Base-by-base conservation (phyloP, 1,140 invertebrate species). In the Pectinophora gossypiella region DNA sequence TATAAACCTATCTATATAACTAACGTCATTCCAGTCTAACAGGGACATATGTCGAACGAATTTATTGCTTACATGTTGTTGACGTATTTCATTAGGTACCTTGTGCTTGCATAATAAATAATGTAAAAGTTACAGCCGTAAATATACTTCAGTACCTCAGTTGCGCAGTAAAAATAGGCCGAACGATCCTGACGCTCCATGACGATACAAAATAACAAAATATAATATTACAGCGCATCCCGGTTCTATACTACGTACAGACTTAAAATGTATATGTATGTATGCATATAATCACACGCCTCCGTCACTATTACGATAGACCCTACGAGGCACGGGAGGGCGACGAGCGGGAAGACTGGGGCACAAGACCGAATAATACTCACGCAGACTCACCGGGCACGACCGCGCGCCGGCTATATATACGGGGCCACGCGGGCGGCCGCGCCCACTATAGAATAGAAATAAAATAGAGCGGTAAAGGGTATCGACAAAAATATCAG, bases 181-280 rank as follows among this genome's bases (percentile, higher is more conserved):
- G 42, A 49, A 35, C 54, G 47, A 55, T 55, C 48, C 27, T 45
- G 19, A 32, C 47, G 48, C 48, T 10, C 50, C n/a, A 9, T 42
- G 4, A 38, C 36, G 10, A 18, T 12, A 20, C 23, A 42, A 35
- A 32, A 15, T 20, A 27, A 50, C 13, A 42, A 50, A 38, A 15
- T n/a, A 38, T 44, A 44, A 44, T 20, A 20, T 19, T 2, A 48
- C 32, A 19, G 35, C 32, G 18, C 22, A 42, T 19, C 21, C 19
- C 21, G 19, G 49, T 44, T 51, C 40, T 52, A 52, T 45, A 52
- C 19, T 52, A 52, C 27, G 40, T 45, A 52, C 50, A 52, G 43
- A 52, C 42, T 44, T 44, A 44, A 20, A 40, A 40, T 40, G 36
- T 40, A 44, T 44, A 44, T 44, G 18, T 44, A 20, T 44, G 42